Conservation (phyloP, 1,140 invertebrate species). For the Penaeus chinensis region DNA sequence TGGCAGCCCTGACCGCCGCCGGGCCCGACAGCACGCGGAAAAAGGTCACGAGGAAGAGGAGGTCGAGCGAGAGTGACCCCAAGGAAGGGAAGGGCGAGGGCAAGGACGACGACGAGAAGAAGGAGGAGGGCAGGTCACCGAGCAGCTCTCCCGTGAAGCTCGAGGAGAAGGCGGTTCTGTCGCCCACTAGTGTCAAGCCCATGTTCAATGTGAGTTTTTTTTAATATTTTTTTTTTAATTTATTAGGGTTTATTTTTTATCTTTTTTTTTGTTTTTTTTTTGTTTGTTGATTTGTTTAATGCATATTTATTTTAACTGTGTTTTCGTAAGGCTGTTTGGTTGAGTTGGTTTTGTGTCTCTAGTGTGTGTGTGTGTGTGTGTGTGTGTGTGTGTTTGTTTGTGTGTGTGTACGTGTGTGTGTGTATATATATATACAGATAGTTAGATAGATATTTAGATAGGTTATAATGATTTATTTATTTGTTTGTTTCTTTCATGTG, state of each 20-base stretch:
- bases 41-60: constrained; percentile 47
- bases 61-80: constrained; percentile 47
- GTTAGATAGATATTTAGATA: too few relatives aligned
- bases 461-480: too few relatives aligned
- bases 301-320: too few relatives aligned
- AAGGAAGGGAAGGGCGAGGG: constrained; percentile 3
- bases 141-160: neutral
- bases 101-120: constrained; percentile 14
- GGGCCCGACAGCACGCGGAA: constrained; percentile 30
- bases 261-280: too few relatives aligned
- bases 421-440: too few relatives aligned
- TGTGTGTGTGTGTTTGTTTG: too few relatives aligned
- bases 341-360: too few relatives aligned
- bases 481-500: too few relatives aligned
- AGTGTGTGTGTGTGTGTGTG: too few relatives aligned
- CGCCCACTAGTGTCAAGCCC: constrained; percentile 40
- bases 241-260: too few relatives aligned
- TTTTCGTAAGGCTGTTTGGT: neutral
- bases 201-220: constrained; percentile 50
- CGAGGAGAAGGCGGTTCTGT: constrained; percentile 32
- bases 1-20: constrained; percentile 45
- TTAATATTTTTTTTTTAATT: neutral
- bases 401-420: too few relatives aligned
- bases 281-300: too few relatives aligned
- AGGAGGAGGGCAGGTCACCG: constrained; percentile 4